phyloP scores from a whole-genome alignment of 2,113 vertebrate genomes.

The Theristicus caerulescens region DNA sequence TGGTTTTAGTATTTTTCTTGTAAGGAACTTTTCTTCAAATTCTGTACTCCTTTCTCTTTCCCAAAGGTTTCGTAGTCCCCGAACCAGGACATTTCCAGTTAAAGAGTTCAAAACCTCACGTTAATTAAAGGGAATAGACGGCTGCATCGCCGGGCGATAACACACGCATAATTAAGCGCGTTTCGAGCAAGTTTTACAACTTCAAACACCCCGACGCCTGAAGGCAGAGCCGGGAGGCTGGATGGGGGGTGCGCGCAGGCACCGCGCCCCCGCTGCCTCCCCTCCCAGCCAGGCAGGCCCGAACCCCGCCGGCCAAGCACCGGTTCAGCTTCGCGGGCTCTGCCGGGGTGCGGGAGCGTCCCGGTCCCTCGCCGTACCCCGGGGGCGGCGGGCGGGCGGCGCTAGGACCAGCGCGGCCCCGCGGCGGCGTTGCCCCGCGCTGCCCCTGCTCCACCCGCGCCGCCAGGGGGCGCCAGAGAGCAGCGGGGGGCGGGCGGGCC shows the following conservation, averaged over 20 bases:
- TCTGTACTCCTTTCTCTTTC: not conserved
- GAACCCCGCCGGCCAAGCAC: not conserved
- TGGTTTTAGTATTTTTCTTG: not conserved
- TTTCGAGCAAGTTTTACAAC: not conserved
- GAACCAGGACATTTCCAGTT: not conserved
- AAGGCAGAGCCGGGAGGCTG: not conserved
- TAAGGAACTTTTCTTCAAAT: fast-evolving
- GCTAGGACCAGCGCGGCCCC: not conserved
- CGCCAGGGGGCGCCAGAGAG: not conserved
- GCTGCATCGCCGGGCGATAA: not conserved
- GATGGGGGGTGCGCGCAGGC: not conserved
- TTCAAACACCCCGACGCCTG: not conserved
- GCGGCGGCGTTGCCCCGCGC: not conserved
- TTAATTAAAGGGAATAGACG: not conserved
- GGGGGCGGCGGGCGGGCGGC: not conserved
- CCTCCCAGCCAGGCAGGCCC: not conserved
- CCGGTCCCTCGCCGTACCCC: no score
- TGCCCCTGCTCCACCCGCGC: not conserved
- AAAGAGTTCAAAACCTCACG: not conserved
- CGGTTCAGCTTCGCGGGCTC: not conserved
- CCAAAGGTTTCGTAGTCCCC: not conserved
- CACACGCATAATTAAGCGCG: not conserved
- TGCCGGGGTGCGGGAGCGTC: not conserved
- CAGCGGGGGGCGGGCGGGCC: no score
- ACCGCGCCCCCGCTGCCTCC: not conserved